Conservation (phyloP, 2,888 invertebrate species). For the Temnothorax ravouxi region DNA sequence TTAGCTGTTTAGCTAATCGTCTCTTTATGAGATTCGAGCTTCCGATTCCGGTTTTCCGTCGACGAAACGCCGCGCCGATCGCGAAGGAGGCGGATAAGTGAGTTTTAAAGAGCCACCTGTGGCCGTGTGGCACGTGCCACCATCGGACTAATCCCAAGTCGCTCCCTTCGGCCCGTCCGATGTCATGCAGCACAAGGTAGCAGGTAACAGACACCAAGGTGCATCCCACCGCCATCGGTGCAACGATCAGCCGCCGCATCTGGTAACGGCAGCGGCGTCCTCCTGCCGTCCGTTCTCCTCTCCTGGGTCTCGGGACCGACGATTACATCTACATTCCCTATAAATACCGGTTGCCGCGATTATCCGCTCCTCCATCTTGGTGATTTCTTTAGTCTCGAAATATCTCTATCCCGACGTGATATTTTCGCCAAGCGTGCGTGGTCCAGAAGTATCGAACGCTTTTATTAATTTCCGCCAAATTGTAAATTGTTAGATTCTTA, state of each 20-base stretch:
- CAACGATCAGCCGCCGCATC: slow-evolving; percentile 69
- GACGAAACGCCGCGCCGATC: slow-evolving; percentile 25
- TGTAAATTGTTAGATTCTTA: background rate
- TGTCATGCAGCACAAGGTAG: slow-evolving; percentile 73
- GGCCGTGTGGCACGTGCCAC: slow-evolving; percentile 82
- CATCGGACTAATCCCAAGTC: slow-evolving; percentile 79
- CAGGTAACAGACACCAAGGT: slow-evolving; percentile 79
- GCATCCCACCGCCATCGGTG: slow-evolving; percentile 68
- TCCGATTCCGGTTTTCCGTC: slow-evolving; percentile 66
- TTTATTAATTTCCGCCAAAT: background rate
- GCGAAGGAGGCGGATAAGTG: slow-evolving; percentile 72
- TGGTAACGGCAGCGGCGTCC: slow-evolving; percentile 58
- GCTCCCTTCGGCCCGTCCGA: slow-evolving; percentile 77
- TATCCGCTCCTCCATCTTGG: slow-evolving; percentile 69
- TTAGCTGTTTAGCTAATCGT: background rate
- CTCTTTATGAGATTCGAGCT: slow-evolving; percentile 10
- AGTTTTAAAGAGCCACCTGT: slow-evolving; percentile 83
- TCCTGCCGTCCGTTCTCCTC: slow-evolving; percentile 46
- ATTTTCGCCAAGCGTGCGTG: background rate
- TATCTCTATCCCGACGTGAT: slow-evolving; percentile 46
- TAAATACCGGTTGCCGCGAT: slow-evolving; percentile 72
- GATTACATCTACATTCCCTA: slow-evolving; percentile 75
- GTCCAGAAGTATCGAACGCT: background rate
- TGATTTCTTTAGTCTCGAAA: slow-evolving; percentile 64
- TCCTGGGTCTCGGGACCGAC: slow-evolving; percentile 59